Evolutionary conservation across 1,140 invertebrate genomes (phyloP), one percentile per base, ranked within the genome.

Genomic region (Acromyrmex echinatior): DNA sequence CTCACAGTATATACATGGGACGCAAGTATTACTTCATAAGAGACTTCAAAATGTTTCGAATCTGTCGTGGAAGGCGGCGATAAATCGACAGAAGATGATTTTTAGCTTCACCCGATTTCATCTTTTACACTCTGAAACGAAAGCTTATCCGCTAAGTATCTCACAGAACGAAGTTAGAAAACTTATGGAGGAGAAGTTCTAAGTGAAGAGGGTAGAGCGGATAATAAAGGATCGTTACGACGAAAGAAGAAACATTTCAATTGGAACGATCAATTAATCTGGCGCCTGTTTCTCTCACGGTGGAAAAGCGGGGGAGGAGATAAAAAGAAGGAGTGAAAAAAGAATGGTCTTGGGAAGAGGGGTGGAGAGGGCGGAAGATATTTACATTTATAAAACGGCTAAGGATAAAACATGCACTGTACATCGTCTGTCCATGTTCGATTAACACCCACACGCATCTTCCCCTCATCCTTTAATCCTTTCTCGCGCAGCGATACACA

Each of bases 391-490:
- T 94, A 93, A 94, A 94, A 94, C 91, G 89, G 93, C 93, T 94
- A 94, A 93, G 91, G 92, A 93, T 94, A 93, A 93, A 93, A 94
- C 94, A 94, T 94, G 93, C 93, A 94, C 92, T 93, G 92, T 92
- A 94, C 92, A 94, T 92, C 66, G 79, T 81, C 93, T 94, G 91
- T 90, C 85, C 88, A 86, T 81, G 65, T 92, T 88, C 73, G 76
- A 91, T 92, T 84, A 90, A 91, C 35, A 79, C 77, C 86, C 87
- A 91, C 86, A 89, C 82, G 88, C 89, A 87, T 79, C 68, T 80
- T 71, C 81, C 49, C 63, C 70, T 76, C 62, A 73, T 90, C 79
- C 58, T 39, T 87, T 60, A 68, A 86, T 76, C 78, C 58, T 88
- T 76, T 81, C 80, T 88, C 87, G 77, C 80, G 84, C 88, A 88